Evolutionary conservation across 2,888 invertebrate genomes (phyloP).

Genomic region (Aleiodes testaceus): DNA sequence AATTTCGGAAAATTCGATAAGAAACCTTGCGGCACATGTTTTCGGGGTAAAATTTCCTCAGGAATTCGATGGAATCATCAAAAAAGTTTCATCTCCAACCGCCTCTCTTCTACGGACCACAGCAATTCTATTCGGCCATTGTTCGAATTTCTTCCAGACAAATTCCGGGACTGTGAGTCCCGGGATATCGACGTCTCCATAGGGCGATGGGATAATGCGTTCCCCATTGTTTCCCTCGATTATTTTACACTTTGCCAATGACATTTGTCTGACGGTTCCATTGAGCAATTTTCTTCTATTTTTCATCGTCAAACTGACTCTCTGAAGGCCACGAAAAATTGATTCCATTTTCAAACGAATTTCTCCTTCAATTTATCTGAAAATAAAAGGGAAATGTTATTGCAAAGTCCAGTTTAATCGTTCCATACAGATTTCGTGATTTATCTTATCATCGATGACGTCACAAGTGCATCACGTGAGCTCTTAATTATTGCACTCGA

Average conservation of each 20-base stretch:
- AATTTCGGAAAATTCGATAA: too few species aligned
- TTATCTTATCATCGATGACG: neutral
- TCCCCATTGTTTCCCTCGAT: conserved; percentile 62
- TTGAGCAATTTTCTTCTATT: conserved; percentile 40
- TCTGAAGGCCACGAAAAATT: conserved; percentile 46
- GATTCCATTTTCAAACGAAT: conserved; percentile 42
- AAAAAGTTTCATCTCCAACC: too few species aligned
- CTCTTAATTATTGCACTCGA: neutral
- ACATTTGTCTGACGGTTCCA: conserved; percentile 48
- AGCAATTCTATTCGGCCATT: conserved; percentile 57
- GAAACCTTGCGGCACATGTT: too few species aligned
- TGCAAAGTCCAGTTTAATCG: too few species aligned
- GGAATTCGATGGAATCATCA: too few species aligned
- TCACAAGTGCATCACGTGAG: neutral
- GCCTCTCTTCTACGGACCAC: conserved; percentile 58
- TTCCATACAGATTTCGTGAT: neutral
- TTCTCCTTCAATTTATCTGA: too few species aligned
- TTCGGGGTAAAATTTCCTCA: too few species aligned
- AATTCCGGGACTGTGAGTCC: conserved; percentile 59
- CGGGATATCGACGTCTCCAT: conserved; percentile 51
- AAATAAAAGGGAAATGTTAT: too few species aligned
- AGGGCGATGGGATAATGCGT: conserved; percentile 58
- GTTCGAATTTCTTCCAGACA: conserved; percentile 58
- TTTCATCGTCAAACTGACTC: conserved; percentile 43
- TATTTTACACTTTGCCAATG: conserved; percentile 52